Evolutionary conservation across 2,888 invertebrate genomes (phyloP).

Genomic region (Phengaris alcon): DNA sequence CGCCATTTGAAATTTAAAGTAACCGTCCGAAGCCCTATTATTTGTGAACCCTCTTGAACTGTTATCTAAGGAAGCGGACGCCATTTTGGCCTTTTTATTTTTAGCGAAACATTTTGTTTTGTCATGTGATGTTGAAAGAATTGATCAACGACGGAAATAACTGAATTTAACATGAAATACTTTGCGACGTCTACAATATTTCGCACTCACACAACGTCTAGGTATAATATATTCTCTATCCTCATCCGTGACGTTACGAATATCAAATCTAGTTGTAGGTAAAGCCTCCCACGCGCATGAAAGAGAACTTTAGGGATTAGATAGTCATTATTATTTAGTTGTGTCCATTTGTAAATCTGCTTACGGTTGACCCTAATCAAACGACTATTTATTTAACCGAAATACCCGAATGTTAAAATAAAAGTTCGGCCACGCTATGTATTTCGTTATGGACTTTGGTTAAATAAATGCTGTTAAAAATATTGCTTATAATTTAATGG

Average conservation of each 20-base stretch:
- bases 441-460: background rate
- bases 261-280: background rate
- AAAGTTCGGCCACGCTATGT: conserved; percentile 2
- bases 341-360: conserved; percentile 19
- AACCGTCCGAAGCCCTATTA: conserved; percentile 37
- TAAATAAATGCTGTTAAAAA: background rate
- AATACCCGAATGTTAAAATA: background rate
- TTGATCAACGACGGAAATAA: background rate
- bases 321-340: conserved; percentile 18
- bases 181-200: background rate
- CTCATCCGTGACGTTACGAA: background rate
- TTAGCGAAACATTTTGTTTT: background rate
- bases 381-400: conserved; percentile 16
- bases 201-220: no score
- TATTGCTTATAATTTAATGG: background rate
- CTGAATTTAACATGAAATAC: background rate
- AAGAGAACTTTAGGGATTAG: background rate
- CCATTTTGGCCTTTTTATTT: conserved; percentile 19
- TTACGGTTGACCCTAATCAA: conserved; percentile 22
- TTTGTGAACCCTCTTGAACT: conserved; percentile 35
- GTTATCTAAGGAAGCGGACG: conserved; percentile 29
- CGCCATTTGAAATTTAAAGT: conserved; percentile 48
- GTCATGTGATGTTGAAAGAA: background rate
- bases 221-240: background rate
- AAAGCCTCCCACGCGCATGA: background rate